These are phyloP conservation scores for Phyllotreta cruciferae DNA, from an alignment of 2,888 invertebrate species.

Conservation along the genomic window DNA sequence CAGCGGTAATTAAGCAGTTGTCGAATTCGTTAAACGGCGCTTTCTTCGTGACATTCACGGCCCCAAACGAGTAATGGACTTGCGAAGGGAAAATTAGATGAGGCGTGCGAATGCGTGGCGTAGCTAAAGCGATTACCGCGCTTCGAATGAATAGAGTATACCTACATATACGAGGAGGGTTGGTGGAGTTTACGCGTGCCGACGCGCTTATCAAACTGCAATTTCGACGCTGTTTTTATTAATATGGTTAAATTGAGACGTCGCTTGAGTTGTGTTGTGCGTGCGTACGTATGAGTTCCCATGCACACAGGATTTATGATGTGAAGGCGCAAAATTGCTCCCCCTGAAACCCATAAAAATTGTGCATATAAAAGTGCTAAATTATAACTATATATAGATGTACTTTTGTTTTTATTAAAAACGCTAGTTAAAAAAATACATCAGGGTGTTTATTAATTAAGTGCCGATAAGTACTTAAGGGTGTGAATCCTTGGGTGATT, in stretches of 20 bases:
- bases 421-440: no score
- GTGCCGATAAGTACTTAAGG: no score
- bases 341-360: no score
- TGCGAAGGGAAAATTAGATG: constrained; percentile 48
- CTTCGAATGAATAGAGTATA: constrained; percentile 43
- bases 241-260: constrained; percentile 27
- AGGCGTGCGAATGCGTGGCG: constrained; percentile 59
- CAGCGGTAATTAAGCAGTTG: no score
- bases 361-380: no score
- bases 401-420: no score
- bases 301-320: constrained; percentile 12
- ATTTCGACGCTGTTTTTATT: constrained; percentile 43
- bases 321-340: no score
- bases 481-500: no score
- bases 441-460: no score
- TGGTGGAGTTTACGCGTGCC: constrained; percentile 48
- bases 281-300: constrained; percentile 6
- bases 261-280: constrained; percentile 4
- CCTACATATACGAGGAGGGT: constrained; percentile 47
- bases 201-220: constrained; percentile 55
- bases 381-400: no score
- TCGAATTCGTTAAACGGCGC: no score
- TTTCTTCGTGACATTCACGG: constrained; percentile 2
- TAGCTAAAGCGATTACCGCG: constrained; percentile 58
- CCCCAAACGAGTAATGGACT: constrained; percentile 29